A percentile compares a stretch with the other conserved stretches of the same genome.
Conservation (phyloP, 2,888 invertebrate species). For the Eupeodes luniger region DNA sequence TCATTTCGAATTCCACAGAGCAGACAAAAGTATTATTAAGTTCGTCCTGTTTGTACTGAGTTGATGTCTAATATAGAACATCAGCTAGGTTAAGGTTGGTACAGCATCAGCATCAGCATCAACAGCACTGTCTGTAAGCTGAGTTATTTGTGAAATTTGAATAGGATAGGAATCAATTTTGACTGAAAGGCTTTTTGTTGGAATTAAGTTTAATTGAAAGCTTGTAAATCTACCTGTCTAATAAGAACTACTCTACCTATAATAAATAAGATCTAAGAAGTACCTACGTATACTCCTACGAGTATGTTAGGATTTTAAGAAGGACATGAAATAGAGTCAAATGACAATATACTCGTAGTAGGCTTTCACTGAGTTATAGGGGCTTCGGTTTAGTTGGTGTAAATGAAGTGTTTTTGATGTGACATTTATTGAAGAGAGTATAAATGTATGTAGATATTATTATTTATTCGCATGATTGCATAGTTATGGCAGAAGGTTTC, state of each 20-base stretch:
- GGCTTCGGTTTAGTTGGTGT: background rate
- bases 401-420: conserved; percentile 21
- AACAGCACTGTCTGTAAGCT: background rate
- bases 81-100: background rate
- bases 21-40: conserved; percentile 18
- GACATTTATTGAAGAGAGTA: conserved; percentile 20
- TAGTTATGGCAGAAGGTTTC: background rate
- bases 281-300: background rate
- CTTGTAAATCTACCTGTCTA: conserved; percentile 41
- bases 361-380: background rate
- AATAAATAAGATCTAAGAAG: background rate
- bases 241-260: background rate
- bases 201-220: conserved; percentile 59
- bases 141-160: conserved; percentile 30
- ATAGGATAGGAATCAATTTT: conserved; percentile 49
- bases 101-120: background rate
- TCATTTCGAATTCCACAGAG: conserved; percentile 47
- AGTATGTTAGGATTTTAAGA: background rate
- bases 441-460: background rate
- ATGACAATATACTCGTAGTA: background rate
- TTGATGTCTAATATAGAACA: background rate
- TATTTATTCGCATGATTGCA: conserved; percentile 26
- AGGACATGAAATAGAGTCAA: background rate
- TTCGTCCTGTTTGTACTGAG: background rate
- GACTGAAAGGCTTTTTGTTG: conserved; percentile 38